Evolutionary conservation across 2,888 invertebrate genomes (phyloP).

Genomic region (Pharmacophagus antenor): DNA sequence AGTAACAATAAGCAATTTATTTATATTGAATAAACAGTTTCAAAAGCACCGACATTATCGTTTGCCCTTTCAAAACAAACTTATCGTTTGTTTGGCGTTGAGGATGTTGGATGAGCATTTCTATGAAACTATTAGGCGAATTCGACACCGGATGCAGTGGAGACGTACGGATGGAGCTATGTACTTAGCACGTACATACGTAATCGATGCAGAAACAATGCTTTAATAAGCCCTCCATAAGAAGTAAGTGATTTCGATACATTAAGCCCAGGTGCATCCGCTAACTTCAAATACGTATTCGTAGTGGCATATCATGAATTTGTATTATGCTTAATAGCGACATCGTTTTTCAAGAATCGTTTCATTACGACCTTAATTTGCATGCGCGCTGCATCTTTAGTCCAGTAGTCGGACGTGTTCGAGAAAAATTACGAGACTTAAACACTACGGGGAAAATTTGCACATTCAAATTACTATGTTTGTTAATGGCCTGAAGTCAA

Average conservation of each 20-base stretch:
- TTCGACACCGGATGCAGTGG: slow-evolving; percentile 59
- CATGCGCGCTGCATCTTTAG: slow-evolving; percentile 10
- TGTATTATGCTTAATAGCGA: slow-evolving; percentile 33
- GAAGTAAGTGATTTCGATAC: slow-evolving; percentile 33
- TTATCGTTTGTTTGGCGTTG: slow-evolving; percentile 32
- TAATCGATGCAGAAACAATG: slow-evolving; percentile 53
- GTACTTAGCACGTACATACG: slow-evolving; percentile 33
- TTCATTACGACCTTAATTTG: slow-evolving; percentile 11
- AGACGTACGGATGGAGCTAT: slow-evolving; percentile 43
- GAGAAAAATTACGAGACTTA: slow-evolving; percentile 12
- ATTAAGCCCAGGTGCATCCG: slow-evolving; percentile 38
- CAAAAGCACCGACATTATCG: not conserved
- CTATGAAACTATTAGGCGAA: slow-evolving; percentile 53
- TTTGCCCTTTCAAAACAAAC: slow-evolving; percentile 27
- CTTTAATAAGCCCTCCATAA: slow-evolving; percentile 45
- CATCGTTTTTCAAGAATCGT: slow-evolving; percentile 24
- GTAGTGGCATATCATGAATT: slow-evolving; percentile 33
- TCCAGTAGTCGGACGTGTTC: slow-evolving; percentile 5
- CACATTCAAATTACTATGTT: not conserved
- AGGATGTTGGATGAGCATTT: slow-evolving; percentile 43
- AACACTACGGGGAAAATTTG: not conserved
- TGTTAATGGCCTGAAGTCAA: not conserved
- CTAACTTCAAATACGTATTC: slow-evolving; percentile 35
- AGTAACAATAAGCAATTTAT: not conserved
- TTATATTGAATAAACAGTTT: not conserved